These are phyloP conservation scores for Pantherophis vulpinus DNA, from an alignment of 2,797 vertebrate genomes.

Conservation along the genomic window DNA sequence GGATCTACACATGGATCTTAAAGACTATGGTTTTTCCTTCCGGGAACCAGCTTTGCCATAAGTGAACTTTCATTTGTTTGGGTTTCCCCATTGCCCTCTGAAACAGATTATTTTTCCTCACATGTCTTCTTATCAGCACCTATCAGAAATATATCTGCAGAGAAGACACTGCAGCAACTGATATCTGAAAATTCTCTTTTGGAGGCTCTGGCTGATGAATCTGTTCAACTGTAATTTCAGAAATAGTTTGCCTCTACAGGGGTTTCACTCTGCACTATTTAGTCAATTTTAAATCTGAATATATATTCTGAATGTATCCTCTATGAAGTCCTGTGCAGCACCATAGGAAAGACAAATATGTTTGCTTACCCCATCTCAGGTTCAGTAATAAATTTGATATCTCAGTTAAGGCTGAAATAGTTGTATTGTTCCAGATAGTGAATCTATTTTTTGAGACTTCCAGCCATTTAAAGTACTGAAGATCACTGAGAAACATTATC, in stretches of 20 bases:
- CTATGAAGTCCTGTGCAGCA: not conserved
- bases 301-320: not conserved
- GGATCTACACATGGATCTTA: constrained; percentile 58
- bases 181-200: constrained; percentile 39
- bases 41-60: constrained; percentile 58
- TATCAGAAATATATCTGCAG: constrained; percentile 43
- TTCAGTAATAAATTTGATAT: constrained; percentile 8
- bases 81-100: constrained; percentile 54
- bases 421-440: not conserved
- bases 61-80: constrained; percentile 56
- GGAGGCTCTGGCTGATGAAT: not conserved
- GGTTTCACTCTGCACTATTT: not conserved
- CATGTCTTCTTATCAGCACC: constrained; percentile 29
- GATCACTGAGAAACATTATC: constrained; percentile 24
- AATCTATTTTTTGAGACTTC: not conserved
- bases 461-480: constrained; percentile 13
- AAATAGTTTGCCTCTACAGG: not conserved
- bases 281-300: not conserved
- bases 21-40: constrained; percentile 53
- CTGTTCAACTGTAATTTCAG: not conserved
- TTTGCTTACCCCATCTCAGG: not conserved
- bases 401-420: constrained; percentile 18
- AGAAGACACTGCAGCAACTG: constrained; percentile 44
- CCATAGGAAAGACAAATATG: constrained; percentile 8
- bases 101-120: constrained; percentile 35